Conservation (phyloP, 2,797 vertebrate genomes). For the Myripristis murdjan region DNA sequence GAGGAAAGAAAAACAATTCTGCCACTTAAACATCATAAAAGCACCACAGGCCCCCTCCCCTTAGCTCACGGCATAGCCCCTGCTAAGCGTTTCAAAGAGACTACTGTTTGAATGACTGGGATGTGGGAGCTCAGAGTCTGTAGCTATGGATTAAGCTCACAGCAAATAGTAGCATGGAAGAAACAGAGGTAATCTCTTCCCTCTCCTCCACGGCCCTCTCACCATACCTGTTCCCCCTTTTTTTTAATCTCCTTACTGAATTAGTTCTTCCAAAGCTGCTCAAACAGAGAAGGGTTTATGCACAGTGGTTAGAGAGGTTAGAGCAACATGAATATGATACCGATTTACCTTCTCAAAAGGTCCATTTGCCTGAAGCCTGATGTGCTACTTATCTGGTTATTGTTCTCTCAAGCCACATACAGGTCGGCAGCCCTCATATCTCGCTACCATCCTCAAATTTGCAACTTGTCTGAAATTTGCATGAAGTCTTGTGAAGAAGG, state of each 20-base stretch:
- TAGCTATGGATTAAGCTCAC: constrained; percentile 81
- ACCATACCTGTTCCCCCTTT: constrained; percentile 74
- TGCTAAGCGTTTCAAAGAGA: constrained; percentile 74
- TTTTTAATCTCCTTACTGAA: constrained; percentile 81
- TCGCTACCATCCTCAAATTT: neutral
- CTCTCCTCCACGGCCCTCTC: constrained; percentile 70
- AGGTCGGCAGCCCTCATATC: too few species aligned
- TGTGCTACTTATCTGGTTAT: constrained; percentile 45
- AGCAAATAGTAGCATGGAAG: constrained; percentile 81
- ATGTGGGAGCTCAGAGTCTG: constrained; percentile 76
- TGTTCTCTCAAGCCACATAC: constrained; percentile 36
- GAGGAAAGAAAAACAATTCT: constrained; percentile 65
- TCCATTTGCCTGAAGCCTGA: constrained; percentile 43
- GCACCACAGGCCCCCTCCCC: constrained; percentile 51
- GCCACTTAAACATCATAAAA: constrained; percentile 67
- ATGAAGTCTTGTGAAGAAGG: neutral
- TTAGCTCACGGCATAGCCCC: constrained; percentile 42
- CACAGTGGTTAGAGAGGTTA: constrained; percentile 66
- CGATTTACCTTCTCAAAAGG: constrained; percentile 33
- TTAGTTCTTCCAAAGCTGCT: constrained; percentile 77
- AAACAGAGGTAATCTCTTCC: constrained; percentile 84
- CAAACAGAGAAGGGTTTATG: constrained; percentile 72
- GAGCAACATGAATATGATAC: constrained; percentile 68
- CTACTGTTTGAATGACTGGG: constrained; percentile 73
- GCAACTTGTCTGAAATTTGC: neutral